A percentile compares a stretch with the other conserved stretches of the same genome.
Evolutionary conservation across 2,888 invertebrate species (phyloP).

Genomic region (Isotomurus palustris): DNA sequence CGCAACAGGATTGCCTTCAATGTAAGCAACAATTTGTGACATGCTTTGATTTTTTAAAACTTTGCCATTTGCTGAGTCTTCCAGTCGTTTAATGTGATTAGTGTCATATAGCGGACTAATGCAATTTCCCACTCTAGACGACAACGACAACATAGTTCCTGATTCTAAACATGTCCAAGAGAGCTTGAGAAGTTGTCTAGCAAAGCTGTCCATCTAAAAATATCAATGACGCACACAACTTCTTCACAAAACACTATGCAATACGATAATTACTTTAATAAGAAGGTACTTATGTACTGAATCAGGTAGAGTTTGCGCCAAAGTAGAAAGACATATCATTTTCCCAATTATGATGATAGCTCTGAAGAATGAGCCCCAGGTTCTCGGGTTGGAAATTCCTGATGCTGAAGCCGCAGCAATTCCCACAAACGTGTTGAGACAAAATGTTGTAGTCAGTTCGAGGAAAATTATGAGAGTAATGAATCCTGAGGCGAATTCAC

Average conservation of each 20-base stretch:
- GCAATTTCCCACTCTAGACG: too few species aligned
- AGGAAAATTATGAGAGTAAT: constrained; percentile 20
- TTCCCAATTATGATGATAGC: constrained; percentile 15
- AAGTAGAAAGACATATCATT: constrained; percentile 18
- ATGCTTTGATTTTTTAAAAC: too few species aligned
- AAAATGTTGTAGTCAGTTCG: constrained; percentile 16
- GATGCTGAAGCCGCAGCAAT: constrained; percentile 9
- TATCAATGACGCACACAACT: too few species aligned
- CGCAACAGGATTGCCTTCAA: constrained; percentile 20
- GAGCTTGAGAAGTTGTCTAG: constrained; percentile 11
- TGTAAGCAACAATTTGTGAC: constrained; percentile 21
- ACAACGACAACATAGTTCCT: too few species aligned
- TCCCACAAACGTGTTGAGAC: constrained; percentile 16
- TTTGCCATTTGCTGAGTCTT: too few species aligned
- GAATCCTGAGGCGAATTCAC: constrained; percentile 13
- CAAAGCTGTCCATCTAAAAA: constrained; percentile 14
- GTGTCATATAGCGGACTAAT: too few species aligned
- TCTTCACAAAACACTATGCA: not conserved
- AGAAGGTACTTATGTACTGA: constrained; percentile 9
- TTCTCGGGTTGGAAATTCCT: constrained; percentile 5
- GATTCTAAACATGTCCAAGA: too few species aligned
- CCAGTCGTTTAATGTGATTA: too few species aligned
- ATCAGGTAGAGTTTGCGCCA: constrained; percentile 15
- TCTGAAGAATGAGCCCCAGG: not conserved
- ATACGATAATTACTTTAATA: not conserved